Base-by-base conservation (phyloP, 2,113 vertebrate genomes). In the Scatophagus argus region DNA sequence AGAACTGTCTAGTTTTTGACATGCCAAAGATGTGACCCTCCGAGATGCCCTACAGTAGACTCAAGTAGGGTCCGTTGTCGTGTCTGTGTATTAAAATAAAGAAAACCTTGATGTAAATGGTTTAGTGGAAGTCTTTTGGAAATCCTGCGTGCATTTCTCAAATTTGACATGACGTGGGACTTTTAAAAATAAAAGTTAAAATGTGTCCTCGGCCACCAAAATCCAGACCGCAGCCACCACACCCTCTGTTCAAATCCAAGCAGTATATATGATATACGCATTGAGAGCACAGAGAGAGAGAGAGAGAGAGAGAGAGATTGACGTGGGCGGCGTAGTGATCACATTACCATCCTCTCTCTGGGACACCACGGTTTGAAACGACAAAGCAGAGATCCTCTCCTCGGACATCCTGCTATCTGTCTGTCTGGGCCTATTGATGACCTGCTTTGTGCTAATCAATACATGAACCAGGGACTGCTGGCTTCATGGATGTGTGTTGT, bases 371-470 rank as follows among this genome's bases (percentile, higher is more conserved):
- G 64, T 77, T 47, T 65, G 73, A 77, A 73, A 44, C 3, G 5
- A 44, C 70, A 63, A 36, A 67, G 82, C 60, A 4, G 56, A 55
- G 69, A 66, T 77, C 46, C 12, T 34, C 38, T 83, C 75, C 75
- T 79, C 49, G 41, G 82, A 87, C 85, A 77, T 84, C 87, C 86
- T 87, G 78, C 78, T 61, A 21, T 91, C 82, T 80, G 71, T 84
- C 86, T 77, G 84, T 85, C 85, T 87, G 77, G 70, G 52, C 29
- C 61, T 86, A 84, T 74, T 74, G 84, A 88, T 81, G 75, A 88
- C 75, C 87, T 82, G 59, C 66, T 89, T 83, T 81, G 36, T 31
- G 7, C 51, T 21, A 31, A 87, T 91, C 90, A 74, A 90, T 92
- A 79, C 59, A 36, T 68, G 36, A 66, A 78, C 67, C 9, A 8